These are phyloP conservation scores for Sternarchorhynchus goeldii DNA, from an alignment of 2,797 vertebrate species.

Conservation along the genomic window DNA sequence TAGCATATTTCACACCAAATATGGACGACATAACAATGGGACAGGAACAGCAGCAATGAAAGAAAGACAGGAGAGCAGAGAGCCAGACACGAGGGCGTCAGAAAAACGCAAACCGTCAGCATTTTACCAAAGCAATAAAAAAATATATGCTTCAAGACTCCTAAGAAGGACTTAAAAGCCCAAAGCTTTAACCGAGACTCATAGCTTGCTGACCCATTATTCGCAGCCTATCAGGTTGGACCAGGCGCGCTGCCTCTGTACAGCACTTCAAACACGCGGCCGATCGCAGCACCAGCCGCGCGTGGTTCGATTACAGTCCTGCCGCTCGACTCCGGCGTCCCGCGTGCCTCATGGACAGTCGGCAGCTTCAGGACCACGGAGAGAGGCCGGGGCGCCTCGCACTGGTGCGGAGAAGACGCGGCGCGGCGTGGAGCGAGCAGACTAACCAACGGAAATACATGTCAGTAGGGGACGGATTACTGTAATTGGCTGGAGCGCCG, in stretches of 20 bases:
- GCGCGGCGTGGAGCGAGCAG: neutral
- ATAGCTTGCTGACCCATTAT: constrained; percentile 22
- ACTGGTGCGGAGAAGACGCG: neutral
- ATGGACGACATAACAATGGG: neutral
- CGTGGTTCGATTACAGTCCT: constrained; percentile 42
- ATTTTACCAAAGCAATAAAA: neutral
- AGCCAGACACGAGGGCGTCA: neutral
- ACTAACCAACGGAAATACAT: constrained; percentile 40
- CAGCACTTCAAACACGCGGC: constrained; percentile 36
- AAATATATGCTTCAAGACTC: neutral
- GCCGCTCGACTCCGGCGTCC: constrained; percentile 31
- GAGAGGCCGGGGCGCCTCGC: constrained; percentile 17
- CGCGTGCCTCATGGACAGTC: neutral
- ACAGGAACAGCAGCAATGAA: neutral
- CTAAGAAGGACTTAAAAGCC: constrained; percentile 15
- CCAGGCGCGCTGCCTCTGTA: constrained; percentile 29
- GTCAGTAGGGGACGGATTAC: constrained; percentile 7
- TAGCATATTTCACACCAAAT: neutral
- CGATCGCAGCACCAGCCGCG: constrained; percentile 43
- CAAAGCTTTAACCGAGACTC: constrained; percentile 36
- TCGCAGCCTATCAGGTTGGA: constrained; percentile 38
- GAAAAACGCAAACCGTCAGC: neutral
- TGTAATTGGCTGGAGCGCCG: constrained; percentile 24
- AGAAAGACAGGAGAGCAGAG: neutral
- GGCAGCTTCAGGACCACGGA: constrained; percentile 56